Conservation (phyloP, 2,888 invertebrate genomes). For the Oxytorus armatus region DNA sequence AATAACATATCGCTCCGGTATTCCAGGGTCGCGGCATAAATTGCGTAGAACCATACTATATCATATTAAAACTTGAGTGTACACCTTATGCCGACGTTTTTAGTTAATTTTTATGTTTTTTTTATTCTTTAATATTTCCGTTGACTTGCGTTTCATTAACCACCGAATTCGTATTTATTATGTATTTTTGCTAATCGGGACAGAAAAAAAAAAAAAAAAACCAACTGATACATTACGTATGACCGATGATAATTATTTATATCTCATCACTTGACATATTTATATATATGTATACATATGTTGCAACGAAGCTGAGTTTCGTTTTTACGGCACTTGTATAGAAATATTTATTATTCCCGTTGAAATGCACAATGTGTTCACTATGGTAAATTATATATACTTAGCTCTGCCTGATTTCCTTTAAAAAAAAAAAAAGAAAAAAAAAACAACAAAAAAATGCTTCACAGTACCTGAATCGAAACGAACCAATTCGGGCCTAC, state of each 20-base stretch:
- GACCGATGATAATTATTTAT: slow-evolving; percentile 52
- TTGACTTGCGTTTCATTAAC: slow-evolving; percentile 80
- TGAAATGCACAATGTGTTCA: slow-evolving; percentile 85
- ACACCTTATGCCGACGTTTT: slow-evolving; percentile 83
- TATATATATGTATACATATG: slow-evolving; percentile 72
- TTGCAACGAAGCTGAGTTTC: slow-evolving; percentile 86
- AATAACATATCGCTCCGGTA: slow-evolving; percentile 58
- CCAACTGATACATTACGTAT: slow-evolving; percentile 74
- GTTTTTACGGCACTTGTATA: slow-evolving; percentile 88
- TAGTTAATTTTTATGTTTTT: slow-evolving; percentile 57
- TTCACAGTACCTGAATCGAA: slow-evolving; percentile 84
- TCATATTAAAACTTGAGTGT: slow-evolving; percentile 78
- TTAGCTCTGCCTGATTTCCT: slow-evolving; percentile 84
- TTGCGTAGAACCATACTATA: slow-evolving; percentile 71
- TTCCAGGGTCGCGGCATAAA: slow-evolving; percentile 70
- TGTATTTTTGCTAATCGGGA: slow-evolving; percentile 79
- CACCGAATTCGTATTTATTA: slow-evolving; percentile 76
- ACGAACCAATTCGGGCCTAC: slow-evolving; percentile 83
- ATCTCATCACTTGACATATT: slow-evolving; percentile 33
- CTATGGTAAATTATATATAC: slow-evolving; percentile 83
- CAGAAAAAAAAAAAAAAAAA: slow-evolving; percentile 51
- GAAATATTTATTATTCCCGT: slow-evolving; percentile 84
- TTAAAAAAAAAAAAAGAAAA: slow-evolving; percentile 69
- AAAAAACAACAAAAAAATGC: slow-evolving; percentile 69
- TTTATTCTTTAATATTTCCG: slow-evolving; percentile 77